Evolutionary conservation across 2,888 invertebrate genomes (phyloP).

Genomic region (Leuctra nigra): DNA sequence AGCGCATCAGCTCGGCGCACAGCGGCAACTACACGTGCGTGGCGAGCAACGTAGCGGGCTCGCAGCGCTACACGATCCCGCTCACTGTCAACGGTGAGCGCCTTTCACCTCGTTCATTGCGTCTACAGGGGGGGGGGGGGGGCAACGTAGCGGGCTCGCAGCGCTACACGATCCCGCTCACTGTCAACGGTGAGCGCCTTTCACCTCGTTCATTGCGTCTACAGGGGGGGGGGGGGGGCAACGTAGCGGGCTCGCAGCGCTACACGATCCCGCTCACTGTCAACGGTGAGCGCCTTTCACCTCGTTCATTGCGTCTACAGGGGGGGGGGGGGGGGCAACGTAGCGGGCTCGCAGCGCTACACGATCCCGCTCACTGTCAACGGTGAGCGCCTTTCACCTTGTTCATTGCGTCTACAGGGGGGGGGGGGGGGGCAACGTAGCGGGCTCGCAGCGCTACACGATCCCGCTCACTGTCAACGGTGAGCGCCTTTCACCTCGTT

Average conservation of each 20-base stretch:
- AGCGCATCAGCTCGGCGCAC: constrained; percentile 75
- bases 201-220: too few species aligned
- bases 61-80: constrained; percentile 68
- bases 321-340: too few species aligned
- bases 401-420: too few species aligned
- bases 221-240: too few species aligned
- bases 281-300: too few species aligned
- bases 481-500: too few species aligned
- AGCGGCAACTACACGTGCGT: constrained; percentile 90
- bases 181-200: constrained; percentile 80
- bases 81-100: constrained; percentile 78
- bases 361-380: constrained; percentile 44
- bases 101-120: too few species aligned
- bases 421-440: too few species aligned
- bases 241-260: constrained; percentile 72
- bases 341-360: constrained; percentile 38
- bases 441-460: constrained; percentile 36
- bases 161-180: constrained; percentile 67
- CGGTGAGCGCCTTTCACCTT: too few species aligned
- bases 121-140: too few species aligned
- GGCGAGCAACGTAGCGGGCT: constrained; percentile 80
- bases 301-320: too few species aligned
- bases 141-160: constrained; percentile 76
- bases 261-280: constrained; percentile 75
- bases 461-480: constrained; percentile 35